Evolutionary conservation across 2,113 vertebrate genomes (phyloP).

Genomic region (Dasyprocta punctata): DNA sequence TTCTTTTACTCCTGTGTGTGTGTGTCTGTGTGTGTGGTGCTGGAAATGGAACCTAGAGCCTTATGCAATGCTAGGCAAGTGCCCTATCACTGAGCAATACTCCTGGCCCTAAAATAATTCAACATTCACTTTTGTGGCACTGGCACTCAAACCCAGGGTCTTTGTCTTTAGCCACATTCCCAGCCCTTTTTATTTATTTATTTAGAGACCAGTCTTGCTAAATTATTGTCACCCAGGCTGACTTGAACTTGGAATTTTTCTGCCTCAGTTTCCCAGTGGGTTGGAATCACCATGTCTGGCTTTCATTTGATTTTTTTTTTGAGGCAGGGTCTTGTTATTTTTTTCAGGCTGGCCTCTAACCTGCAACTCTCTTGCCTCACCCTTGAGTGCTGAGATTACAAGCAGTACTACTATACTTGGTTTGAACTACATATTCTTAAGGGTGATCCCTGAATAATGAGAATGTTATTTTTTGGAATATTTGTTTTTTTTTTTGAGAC

Average conservation of each 20-base stretch:
- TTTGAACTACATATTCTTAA: conserved; percentile 27
- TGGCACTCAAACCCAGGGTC: neutral
- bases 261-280: neutral
- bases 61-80: neutral
- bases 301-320: neutral
- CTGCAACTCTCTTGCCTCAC: neutral
- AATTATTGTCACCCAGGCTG: neutral
- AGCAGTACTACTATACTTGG: neutral
- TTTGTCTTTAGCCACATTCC: neutral
- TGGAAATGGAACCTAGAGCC: neutral
- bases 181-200: neutral
- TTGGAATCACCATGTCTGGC: neutral
- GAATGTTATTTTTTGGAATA: conserved; percentile 4
- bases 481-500: neutral
- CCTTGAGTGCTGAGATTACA: neutral
- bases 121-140: neutral
- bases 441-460: neutral
- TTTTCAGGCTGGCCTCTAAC: neutral
- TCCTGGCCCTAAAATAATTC: neutral
- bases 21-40: neutral
- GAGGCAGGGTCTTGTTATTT: neutral
- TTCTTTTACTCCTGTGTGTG: neutral
- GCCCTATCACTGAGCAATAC: neutral
- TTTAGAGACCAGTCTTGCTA: neutral
- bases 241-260: neutral